Percentiles rank a stretch among this genome's conserved stretches.
phyloP scores from a whole-genome alignment of 2,797 vertebrate genomes.

The Tapirus indicus region DNA sequence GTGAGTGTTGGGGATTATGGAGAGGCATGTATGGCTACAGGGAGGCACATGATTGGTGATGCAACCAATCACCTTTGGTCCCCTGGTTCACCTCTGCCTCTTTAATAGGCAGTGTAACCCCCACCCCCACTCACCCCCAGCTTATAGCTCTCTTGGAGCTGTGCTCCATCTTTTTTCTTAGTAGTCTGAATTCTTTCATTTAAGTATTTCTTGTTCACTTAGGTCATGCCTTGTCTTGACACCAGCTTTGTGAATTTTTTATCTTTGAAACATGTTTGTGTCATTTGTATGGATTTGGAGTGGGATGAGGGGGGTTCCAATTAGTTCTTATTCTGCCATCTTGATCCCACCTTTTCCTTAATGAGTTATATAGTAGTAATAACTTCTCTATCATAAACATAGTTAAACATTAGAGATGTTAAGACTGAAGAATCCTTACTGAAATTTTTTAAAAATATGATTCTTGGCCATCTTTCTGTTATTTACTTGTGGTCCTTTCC shows the following conservation, averaged over 20 bases:
- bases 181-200: neutral
- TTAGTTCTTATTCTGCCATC: neutral
- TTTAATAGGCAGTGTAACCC: neutral
- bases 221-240: neutral
- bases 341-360: neutral
- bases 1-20: neutral
- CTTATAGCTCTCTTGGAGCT: neutral
- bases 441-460: neutral
- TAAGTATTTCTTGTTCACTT: neutral
- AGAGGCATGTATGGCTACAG: neutral
- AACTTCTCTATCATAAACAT: neutral
- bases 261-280: neutral
- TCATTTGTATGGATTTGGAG: neutral
- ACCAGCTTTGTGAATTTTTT: neutral
- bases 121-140: neutral
- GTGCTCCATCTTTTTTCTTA: neutral
- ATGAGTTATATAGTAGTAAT: neutral
- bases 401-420: neutral
- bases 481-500: slow-evolving; percentile 2
- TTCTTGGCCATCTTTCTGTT: neutral
- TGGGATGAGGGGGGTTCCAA: neutral
- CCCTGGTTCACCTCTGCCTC: neutral
- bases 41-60: neutral
- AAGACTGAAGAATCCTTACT: neutral
- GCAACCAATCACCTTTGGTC: neutral